Base-by-base conservation (phyloP, 2,797 vertebrate genomes). In the Adrianichthys oophorus region DNA sequence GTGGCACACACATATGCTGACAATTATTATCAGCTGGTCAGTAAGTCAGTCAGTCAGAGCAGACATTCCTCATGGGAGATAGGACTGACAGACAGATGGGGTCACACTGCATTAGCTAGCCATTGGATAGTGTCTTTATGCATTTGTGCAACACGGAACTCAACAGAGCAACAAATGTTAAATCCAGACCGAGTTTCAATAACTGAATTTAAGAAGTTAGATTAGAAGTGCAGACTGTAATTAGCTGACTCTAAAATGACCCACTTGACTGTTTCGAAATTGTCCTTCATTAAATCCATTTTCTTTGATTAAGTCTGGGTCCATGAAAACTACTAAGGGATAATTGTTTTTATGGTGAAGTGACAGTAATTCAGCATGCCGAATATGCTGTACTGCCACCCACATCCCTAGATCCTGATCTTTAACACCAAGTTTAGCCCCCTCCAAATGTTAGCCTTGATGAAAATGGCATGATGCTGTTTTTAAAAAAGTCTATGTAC, bases 41-140 rank as follows among this genome's bases (percentile, higher is more conserved):
- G 15, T 47, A 41, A 42, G 17, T 43, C 46, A 57, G 42, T 41
- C 70, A 68, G 40, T 77, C 76, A 65, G 70, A 66, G 52, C 51
- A 66, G 74, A 72, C 60, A 40, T 65, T 67, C 66, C 58, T 41
- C 51, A 58, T 70, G 73, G 61, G 21, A 79, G 83, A 82, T 82
- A 68, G 70, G 64, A 43, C 78, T 82, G 70, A 84, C 78, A 79
- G 83, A 79, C 68, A 59, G 78, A 73, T 68, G 69, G 83, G 79
- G 83, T 83, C 80, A 81, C 51, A 56, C 62, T 77, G 68, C 76
- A 77, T 83, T 76, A 74, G 69, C 56, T 48, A 46, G 75, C 73
- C 76, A 78, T 52, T 45, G 52, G 77, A 49, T 64, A 24, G 40
- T 3, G 12, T 19, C 46, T 48, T 48, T 54, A 43, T 67, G 62